Conservation (phyloP, 30 jellyfish, hydroid and myxozoan species). For the Chrysaora quinquecirrha region DNA sequence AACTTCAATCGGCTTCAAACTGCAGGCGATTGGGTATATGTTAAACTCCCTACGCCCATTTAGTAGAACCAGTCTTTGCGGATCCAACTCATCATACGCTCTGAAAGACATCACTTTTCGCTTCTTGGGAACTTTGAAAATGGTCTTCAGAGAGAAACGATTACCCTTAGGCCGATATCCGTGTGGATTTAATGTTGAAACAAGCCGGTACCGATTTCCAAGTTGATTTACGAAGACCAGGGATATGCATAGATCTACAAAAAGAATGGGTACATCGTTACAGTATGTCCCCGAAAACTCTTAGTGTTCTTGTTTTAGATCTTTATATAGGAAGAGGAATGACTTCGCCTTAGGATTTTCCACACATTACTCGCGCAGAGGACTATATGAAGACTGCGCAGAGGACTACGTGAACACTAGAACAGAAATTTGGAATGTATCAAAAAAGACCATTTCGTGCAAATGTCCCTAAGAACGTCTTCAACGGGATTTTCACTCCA, state of each 20-base stretch:
- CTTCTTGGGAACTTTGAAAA: conserved; percentile 85
- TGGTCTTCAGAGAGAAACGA: conserved; percentile 86
- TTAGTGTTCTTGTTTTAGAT: too few species aligned
- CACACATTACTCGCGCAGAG: too few species aligned
- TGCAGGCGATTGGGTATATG: conserved; percentile 59
- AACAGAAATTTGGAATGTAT: too few species aligned
- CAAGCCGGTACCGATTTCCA: conserved; percentile 85
- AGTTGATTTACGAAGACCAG: conserved; percentile 71
- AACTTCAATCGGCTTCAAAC: conserved; percentile 57
- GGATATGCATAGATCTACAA: conserved; percentile 87
- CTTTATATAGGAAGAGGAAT: too few species aligned
- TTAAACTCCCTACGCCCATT: conserved; percentile 78
- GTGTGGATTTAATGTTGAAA: conserved; percentile 84
- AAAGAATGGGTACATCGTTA: too few species aligned
- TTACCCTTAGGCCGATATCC: conserved; percentile 96
- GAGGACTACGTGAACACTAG: too few species aligned
- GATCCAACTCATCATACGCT: conserved; percentile 80
- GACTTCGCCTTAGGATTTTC: too few species aligned
- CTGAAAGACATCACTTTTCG: conserved; percentile 77
- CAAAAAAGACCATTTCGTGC: too few species aligned
- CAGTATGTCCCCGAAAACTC: too few species aligned
- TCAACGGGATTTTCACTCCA: too few species aligned
- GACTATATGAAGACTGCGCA: too few species aligned
- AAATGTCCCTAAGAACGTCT: too few species aligned
- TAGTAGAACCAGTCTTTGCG: conserved; percentile 55